These are phyloP conservation scores for Corythoichthys intestinalis DNA, from an alignment of 2,113 vertebrate genomes.

Conservation along the genomic window DNA sequence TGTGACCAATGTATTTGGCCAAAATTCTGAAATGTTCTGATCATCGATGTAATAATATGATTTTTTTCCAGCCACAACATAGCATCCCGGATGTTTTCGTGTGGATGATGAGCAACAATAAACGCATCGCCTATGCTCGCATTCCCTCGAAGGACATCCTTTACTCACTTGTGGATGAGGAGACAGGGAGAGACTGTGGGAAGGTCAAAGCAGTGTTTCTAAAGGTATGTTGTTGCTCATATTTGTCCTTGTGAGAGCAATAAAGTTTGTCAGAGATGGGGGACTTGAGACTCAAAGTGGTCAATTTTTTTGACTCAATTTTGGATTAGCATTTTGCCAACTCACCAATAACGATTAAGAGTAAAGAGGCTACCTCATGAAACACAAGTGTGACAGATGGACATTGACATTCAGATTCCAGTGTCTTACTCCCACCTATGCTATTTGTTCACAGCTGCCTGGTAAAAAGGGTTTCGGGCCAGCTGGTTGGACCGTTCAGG, in stretches of 20 bases:
- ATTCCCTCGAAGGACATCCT: conserved; percentile 93
- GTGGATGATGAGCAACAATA: conserved; percentile 97
- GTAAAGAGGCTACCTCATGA: no score
- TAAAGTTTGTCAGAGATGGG: not conserved
- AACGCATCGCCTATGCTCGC: conserved; percentile 88
- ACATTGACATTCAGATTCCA: not conserved
- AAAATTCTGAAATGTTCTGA: not conserved
- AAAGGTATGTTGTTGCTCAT: conserved; percentile 72
- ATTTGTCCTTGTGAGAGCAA: not conserved
- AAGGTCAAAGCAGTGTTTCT: conserved; percentile 96
- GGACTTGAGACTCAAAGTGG: not conserved
- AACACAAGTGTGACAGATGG: no score
- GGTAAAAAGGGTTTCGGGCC: conserved; percentile 92
- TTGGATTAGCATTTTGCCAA: no score
- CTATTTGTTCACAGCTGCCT: conserved; percentile 71
- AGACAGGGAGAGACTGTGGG: conserved; percentile 91
- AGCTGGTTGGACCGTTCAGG: conserved; percentile 93
- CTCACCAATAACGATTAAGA: no score
- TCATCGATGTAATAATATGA: not conserved
- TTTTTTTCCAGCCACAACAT: conserved; percentile 84
- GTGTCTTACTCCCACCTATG: not conserved
- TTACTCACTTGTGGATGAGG: conserved; percentile 89
- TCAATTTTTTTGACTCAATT: no score
- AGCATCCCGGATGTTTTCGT: conserved; percentile 92
- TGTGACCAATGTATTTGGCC: not conserved